Base-by-base conservation (phyloP, 2,797 vertebrate species). In the Botia kubotai region DNA sequence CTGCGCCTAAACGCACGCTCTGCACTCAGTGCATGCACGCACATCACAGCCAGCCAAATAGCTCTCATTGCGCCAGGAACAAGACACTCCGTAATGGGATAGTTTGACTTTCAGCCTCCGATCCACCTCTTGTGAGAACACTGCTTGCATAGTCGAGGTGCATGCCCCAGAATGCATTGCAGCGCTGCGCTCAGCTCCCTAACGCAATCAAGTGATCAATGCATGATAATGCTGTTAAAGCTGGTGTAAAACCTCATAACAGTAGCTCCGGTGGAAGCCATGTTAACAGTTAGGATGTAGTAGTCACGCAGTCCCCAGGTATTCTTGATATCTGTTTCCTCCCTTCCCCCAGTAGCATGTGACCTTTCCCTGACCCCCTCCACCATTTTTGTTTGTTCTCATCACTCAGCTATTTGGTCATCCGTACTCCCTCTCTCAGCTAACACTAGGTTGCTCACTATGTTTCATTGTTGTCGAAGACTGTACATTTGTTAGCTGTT, bases 351-450 rank as follows among this genome's bases (percentile, higher is more conserved):
- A 48, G 29, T 79, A 80, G 74, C 67, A 39, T 14, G 73, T 43
- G 62, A 48, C 70, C 68, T 69, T 68, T 81, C 55, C 82, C 52
- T 52, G 48, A 62, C 65, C 85, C 57, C n/a, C 66, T n/a, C 57
- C 43, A 58, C 17, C 16, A 12, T 8, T 36, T 67, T 50, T 6
- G 26, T 63, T 72, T 57, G 67, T 52, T 46, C 62, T 71, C 29
- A 69, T 77, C 74, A 78, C 29, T 72, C 11, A 65, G 72, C 46
- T 60, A 65, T 82, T 77, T 78, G 43, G 62, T 86, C 81, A 83
- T 81, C 65, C 14, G 72, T 83, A 81, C 81, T 79, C 77, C 72
- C 76, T 87, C 84, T 85, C 82, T 83, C 79, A 55, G 73, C 84
- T 87, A 85, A 81, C 82, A 33, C 62, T 29, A 50, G 69, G 67